Evolutionary conservation across 2,113 vertebrate species (phyloP).

Genomic region (Peucedramus taeniatus): DNA sequence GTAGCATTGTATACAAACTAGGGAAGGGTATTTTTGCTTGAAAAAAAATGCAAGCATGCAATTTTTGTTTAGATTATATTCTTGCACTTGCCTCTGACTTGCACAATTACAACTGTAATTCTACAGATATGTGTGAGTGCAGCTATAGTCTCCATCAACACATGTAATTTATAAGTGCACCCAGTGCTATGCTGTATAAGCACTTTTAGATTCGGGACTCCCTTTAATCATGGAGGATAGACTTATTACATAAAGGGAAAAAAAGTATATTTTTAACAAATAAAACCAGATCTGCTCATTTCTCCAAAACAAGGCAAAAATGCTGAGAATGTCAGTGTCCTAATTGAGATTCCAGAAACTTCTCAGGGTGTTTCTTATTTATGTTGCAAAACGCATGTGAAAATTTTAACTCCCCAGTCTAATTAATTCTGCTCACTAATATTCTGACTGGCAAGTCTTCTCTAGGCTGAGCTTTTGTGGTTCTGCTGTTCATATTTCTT

Average conservation of each 20-base stretch:
- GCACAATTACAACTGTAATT: background rate
- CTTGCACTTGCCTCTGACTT: background rate
- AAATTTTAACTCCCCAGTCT: constrained; percentile 50
- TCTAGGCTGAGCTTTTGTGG: constrained; percentile 9
- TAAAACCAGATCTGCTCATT: background rate
- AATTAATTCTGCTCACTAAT: constrained; percentile 63
- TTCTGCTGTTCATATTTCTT: background rate
- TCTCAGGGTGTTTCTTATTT: constrained; percentile 42
- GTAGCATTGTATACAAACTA: background rate
- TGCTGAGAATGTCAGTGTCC: constrained; percentile 24
- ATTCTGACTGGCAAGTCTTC: constrained; percentile 18
- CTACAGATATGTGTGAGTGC: background rate
- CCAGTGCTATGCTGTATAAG: background rate
- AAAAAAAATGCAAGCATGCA: background rate
- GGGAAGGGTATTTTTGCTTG: background rate
- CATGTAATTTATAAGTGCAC: background rate
- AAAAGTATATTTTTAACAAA: background rate
- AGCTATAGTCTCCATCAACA: background rate
- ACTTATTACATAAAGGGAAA: background rate
- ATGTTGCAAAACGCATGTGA: constrained; percentile 35
- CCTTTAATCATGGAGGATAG: background rate
- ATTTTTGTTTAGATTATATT: background rate
- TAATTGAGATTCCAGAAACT: constrained; percentile 52
- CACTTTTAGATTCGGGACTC: background rate
- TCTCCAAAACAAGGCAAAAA: constrained; percentile 41